Conservation (phyloP, 64 coral and sea anemone genomes). For the Dendronephthya gigantea region DNA sequence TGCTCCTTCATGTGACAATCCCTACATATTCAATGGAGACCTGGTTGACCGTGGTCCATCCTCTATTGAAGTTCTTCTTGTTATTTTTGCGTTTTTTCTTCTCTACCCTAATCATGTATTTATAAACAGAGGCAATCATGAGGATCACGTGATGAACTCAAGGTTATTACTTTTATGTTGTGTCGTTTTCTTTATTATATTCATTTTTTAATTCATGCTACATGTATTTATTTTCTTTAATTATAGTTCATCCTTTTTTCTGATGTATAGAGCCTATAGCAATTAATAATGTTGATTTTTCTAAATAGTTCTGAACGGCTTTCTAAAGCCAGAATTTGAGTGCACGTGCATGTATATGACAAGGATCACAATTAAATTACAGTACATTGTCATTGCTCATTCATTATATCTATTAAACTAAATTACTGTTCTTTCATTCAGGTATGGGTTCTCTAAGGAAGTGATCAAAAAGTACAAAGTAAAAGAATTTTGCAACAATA, state of each 20-base stretch:
- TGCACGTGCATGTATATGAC: no score
- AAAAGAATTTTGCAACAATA: not conserved
- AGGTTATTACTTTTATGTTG: constrained; percentile 53
- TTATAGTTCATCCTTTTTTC: no score
- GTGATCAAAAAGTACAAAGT: constrained; percentile 75
- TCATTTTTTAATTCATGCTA: no score
- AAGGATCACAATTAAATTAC: no score
- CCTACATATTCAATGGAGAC: constrained; percentile 97
- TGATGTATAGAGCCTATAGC: no score
- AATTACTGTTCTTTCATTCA: constrained; percentile 25
- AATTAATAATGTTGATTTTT: no score
- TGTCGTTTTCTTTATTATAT: no score
- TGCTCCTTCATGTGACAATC: constrained; percentile 78
- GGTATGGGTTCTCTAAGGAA: constrained; percentile 95
- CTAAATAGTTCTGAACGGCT: not conserved
- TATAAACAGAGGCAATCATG: constrained; percentile 91
- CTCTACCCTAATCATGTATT: constrained; percentile 88
- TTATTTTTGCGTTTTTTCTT: constrained; percentile 74
- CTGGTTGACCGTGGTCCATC: constrained; percentile 82
- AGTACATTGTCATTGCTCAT: no score
- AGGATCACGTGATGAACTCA: constrained; percentile 97
- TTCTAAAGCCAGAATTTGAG: no score
- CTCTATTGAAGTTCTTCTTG: constrained; percentile 64
- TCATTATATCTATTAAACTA: not conserved
- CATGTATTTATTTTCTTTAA: no score